These are phyloP conservation scores for Anastrepha ludens DNA, from an alignment of 1,140 invertebrate species.

Conservation along the genomic window DNA sequence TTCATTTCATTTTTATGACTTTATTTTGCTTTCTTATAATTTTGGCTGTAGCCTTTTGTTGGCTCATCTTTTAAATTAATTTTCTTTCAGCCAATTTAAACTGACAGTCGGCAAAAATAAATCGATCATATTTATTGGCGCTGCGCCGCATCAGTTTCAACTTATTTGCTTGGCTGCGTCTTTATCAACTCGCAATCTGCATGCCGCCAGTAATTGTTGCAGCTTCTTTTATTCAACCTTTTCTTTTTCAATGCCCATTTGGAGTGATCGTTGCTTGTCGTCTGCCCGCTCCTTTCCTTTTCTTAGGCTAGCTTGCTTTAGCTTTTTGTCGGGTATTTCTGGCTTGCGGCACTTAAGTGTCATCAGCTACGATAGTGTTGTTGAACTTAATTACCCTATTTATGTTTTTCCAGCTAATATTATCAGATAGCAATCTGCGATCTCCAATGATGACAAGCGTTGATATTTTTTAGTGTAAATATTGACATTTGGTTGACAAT, in stretches of 20 bases:
- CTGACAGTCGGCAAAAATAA: constrained; percentile 48
- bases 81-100: constrained; percentile 31
- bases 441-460: no score
- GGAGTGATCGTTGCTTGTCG: no score
- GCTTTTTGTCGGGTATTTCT: no score
- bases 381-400: no score
- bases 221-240: not conserved
- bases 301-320: no score
- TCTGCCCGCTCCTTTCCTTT: no score
- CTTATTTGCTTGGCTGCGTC: not conserved
- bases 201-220: not conserved
- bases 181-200: not conserved
- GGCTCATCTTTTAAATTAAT: constrained; percentile 43
- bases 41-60: not conserved
- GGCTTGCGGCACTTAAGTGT: no score
- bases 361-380: no score
- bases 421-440: no score
- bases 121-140: constrained; percentile 45
- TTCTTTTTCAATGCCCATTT: not conserved
- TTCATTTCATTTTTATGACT: constrained; percentile 8
- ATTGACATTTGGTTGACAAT: no score
- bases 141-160: not conserved
- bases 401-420: no score
- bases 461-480: no score
- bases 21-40: not conserved